phyloP scores from a whole-genome alignment of 2,113 vertebrate genomes.

The Hyla sarda region DNA sequence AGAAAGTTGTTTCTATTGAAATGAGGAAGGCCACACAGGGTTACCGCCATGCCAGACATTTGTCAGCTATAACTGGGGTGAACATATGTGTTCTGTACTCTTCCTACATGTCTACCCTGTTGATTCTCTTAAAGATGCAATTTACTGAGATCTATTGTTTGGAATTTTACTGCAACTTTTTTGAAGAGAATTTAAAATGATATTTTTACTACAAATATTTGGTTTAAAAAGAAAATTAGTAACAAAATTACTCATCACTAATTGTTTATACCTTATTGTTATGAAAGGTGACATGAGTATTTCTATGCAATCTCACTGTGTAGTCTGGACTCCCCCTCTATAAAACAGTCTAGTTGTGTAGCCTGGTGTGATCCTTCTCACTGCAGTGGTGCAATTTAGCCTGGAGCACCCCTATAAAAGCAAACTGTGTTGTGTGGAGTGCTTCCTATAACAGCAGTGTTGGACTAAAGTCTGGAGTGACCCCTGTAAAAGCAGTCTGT shows the following conservation, averaged over 20 bases:
- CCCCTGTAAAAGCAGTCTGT: neutral
- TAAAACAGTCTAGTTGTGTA: neutral
- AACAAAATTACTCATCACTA: too few relatives aligned
- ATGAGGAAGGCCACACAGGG: neutral
- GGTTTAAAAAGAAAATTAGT: too few relatives aligned
- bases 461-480: neutral
- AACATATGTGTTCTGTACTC: neutral
- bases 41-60: neutral
- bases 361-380: too few relatives aligned
- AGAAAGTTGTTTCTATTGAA: conserved; percentile 12
- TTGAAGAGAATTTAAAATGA: too few relatives aligned
- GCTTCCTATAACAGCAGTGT: too few relatives aligned
- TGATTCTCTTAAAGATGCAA: neutral
- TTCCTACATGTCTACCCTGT: neutral
- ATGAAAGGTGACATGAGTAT: neutral
- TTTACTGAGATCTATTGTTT: neutral
- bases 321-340: neutral
- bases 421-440: too few relatives aligned
- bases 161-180: neutral
- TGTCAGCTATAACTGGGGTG: neutral
- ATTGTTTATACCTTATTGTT: neutral
- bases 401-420: too few relatives aligned
- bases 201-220: too few relatives aligned
- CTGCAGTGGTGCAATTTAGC: too few relatives aligned
- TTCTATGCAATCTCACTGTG: neutral